phyloP scores from a whole-genome alignment of 1,140 invertebrate species.

The Phymorhynchus buccinoides region DNA sequence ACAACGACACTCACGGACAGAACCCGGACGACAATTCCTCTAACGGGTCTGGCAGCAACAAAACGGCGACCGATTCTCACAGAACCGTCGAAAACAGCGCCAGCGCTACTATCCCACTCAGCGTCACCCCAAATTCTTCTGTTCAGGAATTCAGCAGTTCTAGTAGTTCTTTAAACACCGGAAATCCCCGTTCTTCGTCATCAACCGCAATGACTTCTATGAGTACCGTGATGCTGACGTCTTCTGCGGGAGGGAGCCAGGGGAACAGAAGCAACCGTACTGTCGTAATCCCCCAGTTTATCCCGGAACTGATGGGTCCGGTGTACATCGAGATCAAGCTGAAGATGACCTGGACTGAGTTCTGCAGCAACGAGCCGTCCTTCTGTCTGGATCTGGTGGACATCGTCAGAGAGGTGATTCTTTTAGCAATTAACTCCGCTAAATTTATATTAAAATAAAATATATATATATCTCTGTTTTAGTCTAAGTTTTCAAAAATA shows the following conservation, averaged over 20 bases:
- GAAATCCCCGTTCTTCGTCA: background rate
- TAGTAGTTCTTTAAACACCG: background rate
- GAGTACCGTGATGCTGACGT: background rate
- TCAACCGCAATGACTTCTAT: background rate
- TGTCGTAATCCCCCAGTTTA: background rate
- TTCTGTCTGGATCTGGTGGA: conserved; percentile 59
- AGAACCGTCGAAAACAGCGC: background rate
- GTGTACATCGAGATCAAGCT: conserved; percentile 42
- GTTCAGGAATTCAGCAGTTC: background rate
- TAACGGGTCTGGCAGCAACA: background rate
- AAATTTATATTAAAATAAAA: no score
- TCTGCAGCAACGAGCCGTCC: conserved; percentile 49
- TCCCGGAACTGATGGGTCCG: no score
- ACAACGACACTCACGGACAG: background rate
- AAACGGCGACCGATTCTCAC: background rate
- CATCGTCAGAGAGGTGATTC: conserved; percentile 42
- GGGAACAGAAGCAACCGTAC: background rate
- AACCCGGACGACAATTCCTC: background rate
- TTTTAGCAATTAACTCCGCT: background rate
- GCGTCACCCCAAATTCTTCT: background rate
- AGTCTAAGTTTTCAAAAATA: no score
- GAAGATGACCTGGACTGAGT: conserved; percentile 62
- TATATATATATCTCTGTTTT: no score
- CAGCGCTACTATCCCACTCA: background rate
- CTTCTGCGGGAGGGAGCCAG: background rate